Conservation (phyloP, 2,113 vertebrate species). For the Zosterops borbonicus region DNA sequence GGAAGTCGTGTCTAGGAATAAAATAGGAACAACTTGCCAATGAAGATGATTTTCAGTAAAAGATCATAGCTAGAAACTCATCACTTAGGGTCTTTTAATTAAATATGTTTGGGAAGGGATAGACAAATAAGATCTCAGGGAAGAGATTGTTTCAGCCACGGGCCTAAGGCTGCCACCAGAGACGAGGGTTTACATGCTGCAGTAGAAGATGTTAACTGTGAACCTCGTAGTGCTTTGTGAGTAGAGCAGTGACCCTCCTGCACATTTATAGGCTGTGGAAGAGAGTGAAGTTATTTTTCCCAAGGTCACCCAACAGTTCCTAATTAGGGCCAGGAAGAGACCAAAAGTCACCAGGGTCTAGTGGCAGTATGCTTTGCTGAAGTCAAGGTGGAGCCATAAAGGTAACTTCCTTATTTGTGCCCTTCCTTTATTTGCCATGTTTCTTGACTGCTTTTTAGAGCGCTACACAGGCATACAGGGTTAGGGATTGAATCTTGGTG, state of each 20-base stretch:
- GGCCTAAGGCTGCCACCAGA: neutral
- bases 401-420: neutral
- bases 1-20: neutral
- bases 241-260: rapidly evolving
- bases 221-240: rapidly evolving
- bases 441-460: neutral
- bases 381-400: neutral
- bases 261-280: neutral
- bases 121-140: neutral
- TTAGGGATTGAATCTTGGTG: neutral
- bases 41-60: neutral
- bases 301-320: neutral
- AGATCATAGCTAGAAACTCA: neutral
- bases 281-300: neutral
- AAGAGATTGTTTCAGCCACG: neutral
- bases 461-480: neutral
- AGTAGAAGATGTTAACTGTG: neutral
- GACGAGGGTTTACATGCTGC: rapidly evolving
- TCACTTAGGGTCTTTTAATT: neutral
- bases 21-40: neutral
- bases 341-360: neutral
- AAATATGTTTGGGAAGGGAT: neutral
- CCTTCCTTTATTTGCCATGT: neutral
- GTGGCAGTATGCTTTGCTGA: rapidly evolving
- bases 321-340: neutral